Base-by-base conservation (phyloP, 2,888 invertebrate genomes). In the Conus canariensis region DNA sequence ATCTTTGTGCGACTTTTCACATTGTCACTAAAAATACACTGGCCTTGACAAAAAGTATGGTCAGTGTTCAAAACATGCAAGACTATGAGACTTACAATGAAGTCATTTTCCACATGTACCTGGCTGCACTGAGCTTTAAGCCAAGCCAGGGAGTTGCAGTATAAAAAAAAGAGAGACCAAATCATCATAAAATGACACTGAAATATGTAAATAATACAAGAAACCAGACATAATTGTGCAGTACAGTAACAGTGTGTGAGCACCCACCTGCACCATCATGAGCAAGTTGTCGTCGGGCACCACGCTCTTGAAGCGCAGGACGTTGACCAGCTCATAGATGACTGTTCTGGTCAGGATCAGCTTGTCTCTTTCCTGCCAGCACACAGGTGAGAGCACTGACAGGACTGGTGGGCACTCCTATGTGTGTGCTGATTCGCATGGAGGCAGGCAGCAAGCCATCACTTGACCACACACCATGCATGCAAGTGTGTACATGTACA, bases 251-350 rank as follows among this genome's bases (percentile, higher is more conserved):
- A 45, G 45, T 45, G 45, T 45, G 45, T 45, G 16, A 70, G 25
- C 3, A 6, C 87, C 88, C 91, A 96, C 96, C 97, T 99, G 98
- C 90, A 99, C 98, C 30, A 99, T 97, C 95, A 99, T 97, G 80
- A 99, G 97, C 91, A 99, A 97, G 97, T 99, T 99, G 86, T 98
- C 98, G 96, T 99, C 99, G 0, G 99, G 99, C 93, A 99, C 98
- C 70, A 98, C 98, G 19, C 98, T 98, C 97, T 99, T 99, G 96
- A 99, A 99, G 96, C 99, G 98, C 91, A 99, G 97, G 0, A 99
- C 99, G 96, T 99, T 99, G 86, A 99, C 98, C 93, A 99, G 97
- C 96, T 99, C 99, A 96, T 98, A 98, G 83, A 99, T 98, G 89
- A 99, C 97, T 94, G 98, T 98, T 88, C 99, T 97, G 88, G 99